Evolutionary conservation across 2,888 invertebrate genomes (phyloP).

Genomic region (Phytoseiulus persimilis): DNA sequence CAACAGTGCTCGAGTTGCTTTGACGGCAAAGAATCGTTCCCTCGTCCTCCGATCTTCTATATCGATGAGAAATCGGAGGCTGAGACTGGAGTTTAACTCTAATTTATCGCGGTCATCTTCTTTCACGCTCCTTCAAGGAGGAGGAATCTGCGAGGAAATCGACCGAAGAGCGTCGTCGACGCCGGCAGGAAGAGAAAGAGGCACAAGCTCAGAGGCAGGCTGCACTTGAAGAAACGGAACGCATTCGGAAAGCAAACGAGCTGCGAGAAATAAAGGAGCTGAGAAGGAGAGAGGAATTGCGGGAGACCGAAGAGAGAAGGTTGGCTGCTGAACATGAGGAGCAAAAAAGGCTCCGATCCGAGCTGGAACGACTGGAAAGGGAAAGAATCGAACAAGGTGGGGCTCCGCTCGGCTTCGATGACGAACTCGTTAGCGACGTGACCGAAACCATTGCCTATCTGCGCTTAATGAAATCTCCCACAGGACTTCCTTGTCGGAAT

Average conservation of each 20-base stretch:
- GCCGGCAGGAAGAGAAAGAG: background rate
- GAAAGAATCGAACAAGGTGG: background rate
- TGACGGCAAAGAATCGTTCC: no score
- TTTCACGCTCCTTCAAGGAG: background rate
- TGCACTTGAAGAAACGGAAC: background rate
- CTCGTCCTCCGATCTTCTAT: no score
- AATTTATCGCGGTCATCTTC: no score
- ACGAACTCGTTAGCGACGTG: no score
- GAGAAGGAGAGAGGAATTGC: background rate
- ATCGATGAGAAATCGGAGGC: no score
- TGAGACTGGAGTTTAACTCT: no score
- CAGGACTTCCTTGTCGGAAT: no score
- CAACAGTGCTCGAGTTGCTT: no score
- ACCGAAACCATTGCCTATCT: no score
- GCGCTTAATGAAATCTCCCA: no score
- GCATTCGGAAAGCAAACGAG: background rate
- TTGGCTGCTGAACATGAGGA: background rate
- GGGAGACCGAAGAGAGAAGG: background rate
- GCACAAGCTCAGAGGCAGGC: background rate
- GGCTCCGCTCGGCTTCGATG: background rate
- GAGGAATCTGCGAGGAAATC: background rate
- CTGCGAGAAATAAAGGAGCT: background rate
- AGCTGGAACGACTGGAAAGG: background rate
- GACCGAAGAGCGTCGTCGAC: background rate
- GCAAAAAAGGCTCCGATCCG: background rate